Percentiles rank a stretch among this genome's conserved stretches.
Evolutionary conservation across 2,113 vertebrate genomes (phyloP).

Genomic region (Euleptes europaea): DNA sequence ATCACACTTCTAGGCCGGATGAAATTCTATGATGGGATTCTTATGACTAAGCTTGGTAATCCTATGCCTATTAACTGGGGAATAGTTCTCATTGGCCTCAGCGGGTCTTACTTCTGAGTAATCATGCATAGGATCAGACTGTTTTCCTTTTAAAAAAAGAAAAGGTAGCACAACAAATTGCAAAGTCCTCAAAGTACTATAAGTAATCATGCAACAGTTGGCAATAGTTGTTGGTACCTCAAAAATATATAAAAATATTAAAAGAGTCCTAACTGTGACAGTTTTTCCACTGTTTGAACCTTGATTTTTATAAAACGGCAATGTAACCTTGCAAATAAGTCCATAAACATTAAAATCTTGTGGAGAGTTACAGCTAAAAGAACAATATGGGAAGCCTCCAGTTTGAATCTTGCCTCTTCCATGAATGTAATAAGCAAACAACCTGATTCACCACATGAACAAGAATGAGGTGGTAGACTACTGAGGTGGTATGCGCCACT

Average conservation of each 20-base stretch:
- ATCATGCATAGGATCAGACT: not conserved
- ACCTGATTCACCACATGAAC: too few relatives aligned
- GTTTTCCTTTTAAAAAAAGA: not conserved
- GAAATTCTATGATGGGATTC: not conserved
- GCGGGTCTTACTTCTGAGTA: not conserved
- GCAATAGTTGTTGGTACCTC: not conserved
- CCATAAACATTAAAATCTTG: too few relatives aligned
- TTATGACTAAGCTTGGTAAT: not conserved
- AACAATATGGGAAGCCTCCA: too few relatives aligned
- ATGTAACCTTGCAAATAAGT: not conserved
- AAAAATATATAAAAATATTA: not conserved
- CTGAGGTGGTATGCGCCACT: too few relatives aligned
- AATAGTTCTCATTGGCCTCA: not conserved
- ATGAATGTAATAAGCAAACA: too few relatives aligned
- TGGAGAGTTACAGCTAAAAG: too few relatives aligned
- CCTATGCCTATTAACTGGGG: not conserved
- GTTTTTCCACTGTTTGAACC: not conserved
- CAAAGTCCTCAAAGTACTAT: accelerated
- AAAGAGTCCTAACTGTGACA: not conserved
- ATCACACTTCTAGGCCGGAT: not conserved
- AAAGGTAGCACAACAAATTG: not conserved
- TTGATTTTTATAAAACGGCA: not conserved
- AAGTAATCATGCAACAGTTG: not conserved
- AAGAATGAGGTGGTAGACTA: too few relatives aligned
- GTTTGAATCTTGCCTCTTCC: too few relatives aligned